phyloP scores from a whole-genome alignment of 2,797 vertebrate genomes.

The Muraenolepis orangiensis region DNA sequence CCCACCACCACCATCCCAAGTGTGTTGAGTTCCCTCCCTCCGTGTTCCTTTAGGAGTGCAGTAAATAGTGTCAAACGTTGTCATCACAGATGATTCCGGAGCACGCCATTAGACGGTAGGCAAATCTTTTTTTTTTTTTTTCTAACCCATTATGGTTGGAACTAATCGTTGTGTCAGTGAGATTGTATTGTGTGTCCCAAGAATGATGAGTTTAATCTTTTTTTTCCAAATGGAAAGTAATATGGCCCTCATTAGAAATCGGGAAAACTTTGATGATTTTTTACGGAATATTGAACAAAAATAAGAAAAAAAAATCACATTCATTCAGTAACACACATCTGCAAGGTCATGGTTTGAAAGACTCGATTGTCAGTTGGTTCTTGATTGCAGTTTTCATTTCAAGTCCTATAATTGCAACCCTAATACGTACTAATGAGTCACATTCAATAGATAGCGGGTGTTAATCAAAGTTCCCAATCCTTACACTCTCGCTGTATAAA shows the following conservation, averaged over 20 bases:
- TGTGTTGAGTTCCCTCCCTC: too few relatives aligned
- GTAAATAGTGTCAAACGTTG: not conserved
- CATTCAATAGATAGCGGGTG: slow-evolving; percentile 1
- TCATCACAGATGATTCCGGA: not conserved
- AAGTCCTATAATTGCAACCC: slow-evolving; percentile 24
- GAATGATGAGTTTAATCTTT: too few relatives aligned
- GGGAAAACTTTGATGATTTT: too few relatives aligned
- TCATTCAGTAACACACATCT: not conserved
- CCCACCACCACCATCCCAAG: too few relatives aligned
- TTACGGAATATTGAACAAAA: too few relatives aligned
- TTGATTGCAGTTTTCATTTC: slow-evolving; percentile 20
- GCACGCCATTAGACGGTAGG: not conserved
- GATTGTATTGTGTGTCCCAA: too few relatives aligned
- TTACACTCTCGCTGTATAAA: slow-evolving; percentile 40
- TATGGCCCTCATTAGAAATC: too few relatives aligned
- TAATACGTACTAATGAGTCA: slow-evolving; percentile 39
- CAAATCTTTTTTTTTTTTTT: not conserved
- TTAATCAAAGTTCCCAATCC: slow-evolving; percentile 34
- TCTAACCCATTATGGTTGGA: too few relatives aligned
- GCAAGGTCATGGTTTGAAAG: not conserved
- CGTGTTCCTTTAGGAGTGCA: not conserved
- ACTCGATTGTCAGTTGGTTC: not conserved
- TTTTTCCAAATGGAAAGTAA: too few relatives aligned
- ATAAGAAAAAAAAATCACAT: not conserved
- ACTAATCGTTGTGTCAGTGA: too few relatives aligned